Base-by-base conservation (phyloP, 2,113 vertebrate genomes). In the Lepus europaeus region DNA sequence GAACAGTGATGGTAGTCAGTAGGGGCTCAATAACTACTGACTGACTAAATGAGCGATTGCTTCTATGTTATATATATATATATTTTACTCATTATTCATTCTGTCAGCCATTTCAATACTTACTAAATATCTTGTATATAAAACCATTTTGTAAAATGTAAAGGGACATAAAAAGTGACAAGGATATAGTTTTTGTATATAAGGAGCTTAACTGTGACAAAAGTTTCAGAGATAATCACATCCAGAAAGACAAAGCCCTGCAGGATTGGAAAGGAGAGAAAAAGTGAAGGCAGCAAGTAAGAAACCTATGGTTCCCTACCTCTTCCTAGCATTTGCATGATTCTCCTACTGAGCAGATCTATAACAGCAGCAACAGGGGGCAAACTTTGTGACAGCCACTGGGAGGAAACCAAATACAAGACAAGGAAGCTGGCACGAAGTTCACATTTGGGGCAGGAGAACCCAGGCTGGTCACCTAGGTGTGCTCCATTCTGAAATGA, bases 111-210 rank as follows among this genome's bases (percentile, higher is more conserved):
- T 79, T 86, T 94, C 5, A 79, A 33, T 78, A 68, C 39, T 64
- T 66, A 92, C 23, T 70, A 78, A 76, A 63, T 70, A 79, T 22
- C 31, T 93, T 95, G 10, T 68, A 76, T 56, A 72, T 70, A 80
- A 88, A 70, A 88, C 4, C 3, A 33, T 84, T 61, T 90, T 49
- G 66, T 22, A 94, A 92, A 92, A 87, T 68, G 53, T 17, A 36
- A 84, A 79, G 49, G 59, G 5, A 80, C 7, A 89, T 9, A n/a
- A 94, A 88, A 94, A 89, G 87, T 73, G 7, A 83, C 89, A 76
- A 66, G 80, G 11, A 89, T 6, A 59, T 2, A 51, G 64, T 64
- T 49, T 3, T 23, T 73, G 3, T 73, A 94, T 39, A 56, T 31
- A 82, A 95, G 53, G 23, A 94, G 39, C 45, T 81, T 87, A 51